Evolutionary conservation across 1,140 invertebrate genomes (phyloP).

Genomic region (Globodera ellingtonae): DNA sequence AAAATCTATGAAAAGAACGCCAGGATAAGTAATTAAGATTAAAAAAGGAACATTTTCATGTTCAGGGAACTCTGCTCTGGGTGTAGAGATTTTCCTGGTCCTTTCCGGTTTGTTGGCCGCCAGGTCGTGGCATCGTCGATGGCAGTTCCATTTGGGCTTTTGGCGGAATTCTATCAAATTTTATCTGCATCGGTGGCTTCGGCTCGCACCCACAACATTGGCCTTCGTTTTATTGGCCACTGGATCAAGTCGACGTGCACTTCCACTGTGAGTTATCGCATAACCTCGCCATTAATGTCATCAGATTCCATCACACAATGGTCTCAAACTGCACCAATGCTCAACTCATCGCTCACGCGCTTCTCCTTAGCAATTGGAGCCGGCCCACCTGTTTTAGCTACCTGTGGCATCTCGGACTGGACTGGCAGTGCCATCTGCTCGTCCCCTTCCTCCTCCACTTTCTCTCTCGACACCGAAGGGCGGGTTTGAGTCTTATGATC

Average conservation of each 20-base stretch:
- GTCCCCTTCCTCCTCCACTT: slow-evolving; percentile 58
- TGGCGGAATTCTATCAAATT: slow-evolving; percentile 45
- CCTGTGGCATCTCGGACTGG: slow-evolving; percentile 61
- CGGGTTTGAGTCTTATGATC: slow-evolving; percentile 39
- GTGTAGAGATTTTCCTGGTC: slow-evolving; percentile 63
- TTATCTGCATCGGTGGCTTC: slow-evolving; percentile 51
- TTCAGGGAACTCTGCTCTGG: slow-evolving; percentile 58
- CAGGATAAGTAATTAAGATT: too few relatives aligned
- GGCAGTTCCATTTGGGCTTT: slow-evolving; percentile 33
- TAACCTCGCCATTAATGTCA: neutral
- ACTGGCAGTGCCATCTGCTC: slow-evolving; percentile 61
- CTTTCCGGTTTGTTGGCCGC: slow-evolving; percentile 59
- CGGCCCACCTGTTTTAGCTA: slow-evolving; percentile 64
- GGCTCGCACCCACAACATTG: slow-evolving; percentile 52
- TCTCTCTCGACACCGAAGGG: slow-evolving; percentile 34
- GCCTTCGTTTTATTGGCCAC: slow-evolving; percentile 59
- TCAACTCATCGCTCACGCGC: slow-evolving; percentile 54
- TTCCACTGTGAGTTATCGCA: slow-evolving; percentile 48
- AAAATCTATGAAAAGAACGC: too few relatives aligned
- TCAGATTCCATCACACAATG: slow-evolving; percentile 58
- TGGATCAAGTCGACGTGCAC: slow-evolving; percentile 38
- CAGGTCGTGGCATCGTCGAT: slow-evolving; percentile 50
- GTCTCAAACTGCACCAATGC: slow-evolving; percentile 50
- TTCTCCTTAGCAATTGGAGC: slow-evolving; percentile 52
- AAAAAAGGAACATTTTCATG: neutral